A percentile compares a stretch with the other conserved stretches of the same genome.
Evolutionary conservation across 2,888 invertebrate genomes (phyloP).

Genomic region (Cantharis nigra): DNA sequence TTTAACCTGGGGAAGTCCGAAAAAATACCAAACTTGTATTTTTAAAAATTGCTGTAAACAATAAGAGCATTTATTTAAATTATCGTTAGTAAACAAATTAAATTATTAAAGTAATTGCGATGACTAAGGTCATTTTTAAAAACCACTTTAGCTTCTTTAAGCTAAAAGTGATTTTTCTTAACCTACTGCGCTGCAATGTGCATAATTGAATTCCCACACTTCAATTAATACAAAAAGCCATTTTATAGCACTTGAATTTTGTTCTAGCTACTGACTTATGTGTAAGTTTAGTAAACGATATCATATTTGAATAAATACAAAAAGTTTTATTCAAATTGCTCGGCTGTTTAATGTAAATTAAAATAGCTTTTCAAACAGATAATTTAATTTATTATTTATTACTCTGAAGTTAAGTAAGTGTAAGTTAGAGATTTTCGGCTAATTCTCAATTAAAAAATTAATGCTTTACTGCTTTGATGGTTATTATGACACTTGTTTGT

Average conservation of each 20-base stretch:
- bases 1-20: too few species aligned
- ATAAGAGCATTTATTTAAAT: neutral
- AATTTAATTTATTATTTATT: neutral
- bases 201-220: neutral
- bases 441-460: neutral
- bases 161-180: neutral
- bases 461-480: too few species aligned
- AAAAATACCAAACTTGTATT: too few species aligned
- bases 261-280: neutral
- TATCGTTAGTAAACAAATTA: neutral
- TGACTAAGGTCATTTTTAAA: neutral
- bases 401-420: neutral
- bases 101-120: neutral
- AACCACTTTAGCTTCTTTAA: neutral
- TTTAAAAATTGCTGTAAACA: neutral
- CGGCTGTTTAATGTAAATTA: neutral
- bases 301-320: neutral
- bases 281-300: neutral
- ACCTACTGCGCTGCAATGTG: neutral
- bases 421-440: neutral
- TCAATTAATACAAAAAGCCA: neutral
- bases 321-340: neutral
- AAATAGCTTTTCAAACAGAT: neutral
- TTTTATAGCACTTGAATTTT: neutral
- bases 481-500: too few species aligned